Conservation (phyloP, 2,113 vertebrate genomes). For the Petromus typicus region DNA sequence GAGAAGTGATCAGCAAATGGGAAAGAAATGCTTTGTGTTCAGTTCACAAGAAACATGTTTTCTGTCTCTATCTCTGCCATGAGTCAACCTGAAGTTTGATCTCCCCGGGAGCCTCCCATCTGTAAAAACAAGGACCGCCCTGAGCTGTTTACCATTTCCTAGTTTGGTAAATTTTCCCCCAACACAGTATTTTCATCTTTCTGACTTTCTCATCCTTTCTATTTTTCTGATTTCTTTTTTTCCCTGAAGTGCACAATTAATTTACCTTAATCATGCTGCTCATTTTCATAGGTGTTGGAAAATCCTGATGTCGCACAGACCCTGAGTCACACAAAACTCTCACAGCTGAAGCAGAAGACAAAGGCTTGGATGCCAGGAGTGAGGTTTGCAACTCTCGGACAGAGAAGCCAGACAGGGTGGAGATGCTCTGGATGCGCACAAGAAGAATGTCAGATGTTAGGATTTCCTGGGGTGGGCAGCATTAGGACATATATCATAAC, state of each 20-base stretch:
- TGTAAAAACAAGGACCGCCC: rapidly evolving
- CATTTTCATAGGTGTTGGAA: neutral
- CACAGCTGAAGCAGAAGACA: neutral
- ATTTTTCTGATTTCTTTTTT: neutral
- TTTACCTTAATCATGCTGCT: neutral
- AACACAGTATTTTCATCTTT: neutral
- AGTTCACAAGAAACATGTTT: rapidly evolving
- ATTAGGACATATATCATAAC: neutral
- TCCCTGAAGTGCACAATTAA: neutral
- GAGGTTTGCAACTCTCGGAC: neutral
- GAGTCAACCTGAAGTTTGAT: neutral
- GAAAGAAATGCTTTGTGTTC: rapidly evolving
- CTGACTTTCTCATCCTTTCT: neutral
- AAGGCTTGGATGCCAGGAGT: too few species aligned
- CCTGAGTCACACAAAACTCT: too few species aligned
- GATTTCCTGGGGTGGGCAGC: neutral
- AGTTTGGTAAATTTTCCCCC: neutral
- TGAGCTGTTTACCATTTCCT: too few species aligned
- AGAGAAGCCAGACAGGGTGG: rapidly evolving
- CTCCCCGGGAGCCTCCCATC: neutral
- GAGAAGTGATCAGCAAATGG: neutral
- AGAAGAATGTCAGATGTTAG: neutral
- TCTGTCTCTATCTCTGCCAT: neutral
- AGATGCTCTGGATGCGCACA: neutral
- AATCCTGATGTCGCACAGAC: neutral